These are phyloP conservation scores for Mycteria americana DNA, from an alignment of 2,797 vertebrate genomes.

Conservation along the genomic window DNA sequence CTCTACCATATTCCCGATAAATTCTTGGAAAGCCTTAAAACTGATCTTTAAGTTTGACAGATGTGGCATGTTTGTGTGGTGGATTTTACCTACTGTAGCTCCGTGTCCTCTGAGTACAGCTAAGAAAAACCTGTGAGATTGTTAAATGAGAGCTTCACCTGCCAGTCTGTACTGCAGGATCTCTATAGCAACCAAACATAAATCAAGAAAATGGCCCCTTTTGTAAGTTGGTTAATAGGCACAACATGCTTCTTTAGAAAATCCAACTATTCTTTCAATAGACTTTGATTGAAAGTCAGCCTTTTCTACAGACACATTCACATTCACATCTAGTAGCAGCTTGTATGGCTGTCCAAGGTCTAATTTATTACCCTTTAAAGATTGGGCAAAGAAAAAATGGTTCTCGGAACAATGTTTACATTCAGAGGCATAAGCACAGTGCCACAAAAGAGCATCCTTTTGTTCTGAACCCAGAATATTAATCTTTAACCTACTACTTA, in stretches of 20 bases:
- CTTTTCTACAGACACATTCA: conserved; percentile 90
- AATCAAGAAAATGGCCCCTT: conserved; percentile 91
- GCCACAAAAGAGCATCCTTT: conserved; percentile 81
- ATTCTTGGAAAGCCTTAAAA: conserved; percentile 58
- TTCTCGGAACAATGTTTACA: conserved; percentile 88
- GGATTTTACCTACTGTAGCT: conserved; percentile 54
- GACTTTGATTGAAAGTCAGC: conserved; percentile 92
- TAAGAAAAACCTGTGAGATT: conserved; percentile 75
- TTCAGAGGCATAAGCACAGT: conserved; percentile 80
- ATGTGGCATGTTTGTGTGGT: conserved; percentile 37
- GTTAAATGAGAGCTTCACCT: conserved; percentile 80
- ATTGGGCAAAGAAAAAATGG: conserved; percentile 87
- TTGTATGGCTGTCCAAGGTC: conserved; percentile 88
- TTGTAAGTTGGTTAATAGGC: conserved; percentile 96
- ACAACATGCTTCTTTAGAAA: conserved; percentile 94
- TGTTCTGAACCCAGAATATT: conserved; percentile 79
- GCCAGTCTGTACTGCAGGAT: conserved; percentile 81
- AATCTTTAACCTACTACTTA: conserved; percentile 80
- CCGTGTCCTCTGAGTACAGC: conserved; percentile 64
- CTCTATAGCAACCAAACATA: conserved; percentile 87
- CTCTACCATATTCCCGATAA: neutral
- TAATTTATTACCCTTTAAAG: conserved; percentile 93
- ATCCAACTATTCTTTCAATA: conserved; percentile 90
- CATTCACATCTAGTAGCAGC: conserved; percentile 91
- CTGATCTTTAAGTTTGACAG: conserved; percentile 40